Conservation (phyloP, 1,140 invertebrate genomes). For the Coptotermes formosanus region DNA sequence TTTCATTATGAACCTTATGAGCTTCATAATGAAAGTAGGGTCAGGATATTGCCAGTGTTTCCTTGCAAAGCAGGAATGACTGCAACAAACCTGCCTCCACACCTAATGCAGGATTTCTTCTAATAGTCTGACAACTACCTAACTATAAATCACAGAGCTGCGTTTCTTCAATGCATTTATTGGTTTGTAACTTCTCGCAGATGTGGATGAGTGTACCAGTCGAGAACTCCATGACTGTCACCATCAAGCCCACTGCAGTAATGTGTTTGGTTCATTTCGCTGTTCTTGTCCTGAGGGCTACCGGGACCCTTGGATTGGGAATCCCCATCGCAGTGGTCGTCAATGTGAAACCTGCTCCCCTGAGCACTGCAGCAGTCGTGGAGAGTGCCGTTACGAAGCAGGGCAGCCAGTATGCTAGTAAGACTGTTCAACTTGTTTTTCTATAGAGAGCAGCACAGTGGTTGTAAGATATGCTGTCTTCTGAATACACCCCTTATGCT, state of each 20-base stretch:
- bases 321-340: slow-evolving; percentile 64
- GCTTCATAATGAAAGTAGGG: too few relatives aligned
- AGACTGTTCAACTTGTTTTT: slow-evolving; percentile 42
- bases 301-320: slow-evolving; percentile 68
- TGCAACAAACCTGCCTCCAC: too few relatives aligned
- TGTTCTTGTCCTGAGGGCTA: slow-evolving; percentile 81
- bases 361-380: slow-evolving; percentile 78
- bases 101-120: too few relatives aligned
- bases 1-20: too few relatives aligned
- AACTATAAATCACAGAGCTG: too few relatives aligned
- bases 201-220: slow-evolving; percentile 86
- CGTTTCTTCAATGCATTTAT: neutral
- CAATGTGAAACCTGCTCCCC: slow-evolving; percentile 71
- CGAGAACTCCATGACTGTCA: slow-evolving; percentile 90
- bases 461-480: too few relatives aligned
- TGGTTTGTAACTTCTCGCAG: slow-evolving; percentile 51
- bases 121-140: too few relatives aligned
- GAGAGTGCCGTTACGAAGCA: slow-evolving; percentile 72
- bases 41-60: too few relatives aligned
- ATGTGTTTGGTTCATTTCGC: slow-evolving; percentile 85
- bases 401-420: slow-evolving; percentile 77
- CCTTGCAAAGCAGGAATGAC: too few relatives aligned
- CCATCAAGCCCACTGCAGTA: slow-evolving; percentile 78
- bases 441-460: too few relatives aligned
- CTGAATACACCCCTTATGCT: too few relatives aligned